Conservation (phyloP, 2,888 invertebrate genomes). For the Acronicta alni region DNA sequence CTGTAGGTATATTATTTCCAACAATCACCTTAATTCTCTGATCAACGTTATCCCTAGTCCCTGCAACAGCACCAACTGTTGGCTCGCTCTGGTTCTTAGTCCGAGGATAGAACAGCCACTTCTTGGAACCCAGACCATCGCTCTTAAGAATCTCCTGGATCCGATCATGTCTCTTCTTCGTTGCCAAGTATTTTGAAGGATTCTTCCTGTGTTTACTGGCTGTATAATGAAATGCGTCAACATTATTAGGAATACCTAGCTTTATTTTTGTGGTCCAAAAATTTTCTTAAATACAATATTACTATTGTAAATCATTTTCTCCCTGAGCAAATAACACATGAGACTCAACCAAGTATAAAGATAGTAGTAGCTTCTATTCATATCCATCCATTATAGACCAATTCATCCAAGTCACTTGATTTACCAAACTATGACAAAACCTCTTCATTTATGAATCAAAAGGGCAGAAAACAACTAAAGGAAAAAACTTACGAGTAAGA, state of each 20-base stretch:
- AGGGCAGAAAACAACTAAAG: not conserved
- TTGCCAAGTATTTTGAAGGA: slow-evolving; percentile 76
- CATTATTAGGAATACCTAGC: not conserved
- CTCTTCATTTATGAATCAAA: not conserved
- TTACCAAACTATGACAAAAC: no score
- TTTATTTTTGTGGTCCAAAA: no score
- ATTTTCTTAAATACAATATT: no score
- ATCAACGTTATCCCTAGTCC: slow-evolving; percentile 71
- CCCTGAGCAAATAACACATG: no score
- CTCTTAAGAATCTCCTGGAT: slow-evolving; percentile 80
- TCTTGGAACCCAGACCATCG: slow-evolving; percentile 82
- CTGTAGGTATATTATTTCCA: no score
- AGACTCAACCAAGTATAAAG: no score
- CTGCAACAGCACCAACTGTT: slow-evolving; percentile 46
- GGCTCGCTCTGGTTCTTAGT: slow-evolving; percentile 49
- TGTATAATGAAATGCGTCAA: slow-evolving; percentile 47
- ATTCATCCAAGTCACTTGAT: no score
- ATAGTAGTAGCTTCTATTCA: no score
- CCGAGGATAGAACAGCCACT: slow-evolving; percentile 82
- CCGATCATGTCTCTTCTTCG: slow-evolving; percentile 80
- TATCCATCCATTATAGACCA: no score
- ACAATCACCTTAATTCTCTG: slow-evolving; percentile 72
- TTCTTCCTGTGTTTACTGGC: slow-evolving; percentile 79
- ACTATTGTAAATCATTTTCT: no score
- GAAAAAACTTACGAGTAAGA: slow-evolving; percentile 72